Percentiles rank a stretch among this genome's conserved stretches.
Evolutionary conservation across 2,113 vertebrate species (phyloP).

Genomic region (Rhinoderma darwinii): DNA sequence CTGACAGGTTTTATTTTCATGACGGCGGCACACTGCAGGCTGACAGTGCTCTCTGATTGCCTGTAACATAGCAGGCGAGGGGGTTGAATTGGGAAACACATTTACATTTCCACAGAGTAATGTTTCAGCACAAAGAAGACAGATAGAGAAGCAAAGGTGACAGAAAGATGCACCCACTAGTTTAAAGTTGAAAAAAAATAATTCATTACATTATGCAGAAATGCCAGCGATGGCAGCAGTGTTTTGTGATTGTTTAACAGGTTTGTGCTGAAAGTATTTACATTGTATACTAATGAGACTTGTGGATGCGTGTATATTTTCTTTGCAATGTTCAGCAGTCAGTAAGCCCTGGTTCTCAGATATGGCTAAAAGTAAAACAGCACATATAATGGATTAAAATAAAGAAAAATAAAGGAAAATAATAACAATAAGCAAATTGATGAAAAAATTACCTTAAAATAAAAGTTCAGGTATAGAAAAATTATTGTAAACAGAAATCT

Average conservation of each 20-base stretch:
- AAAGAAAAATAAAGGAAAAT: not conserved
- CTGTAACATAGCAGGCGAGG: slow-evolving; percentile 14
- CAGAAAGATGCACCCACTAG: slow-evolving; percentile 64
- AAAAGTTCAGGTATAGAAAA: not conserved
- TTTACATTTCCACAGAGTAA: slow-evolving; percentile 53
- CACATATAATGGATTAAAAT: not conserved
- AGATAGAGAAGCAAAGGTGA: slow-evolving; percentile 47
- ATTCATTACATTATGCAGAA: slow-evolving; percentile 31
- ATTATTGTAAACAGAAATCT: not conserved
- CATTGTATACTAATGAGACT: slow-evolving; percentile 17
- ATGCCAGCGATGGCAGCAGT: slow-evolving; percentile 20
- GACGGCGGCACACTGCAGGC: slow-evolving; percentile 48
- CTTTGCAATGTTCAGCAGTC: not conserved
- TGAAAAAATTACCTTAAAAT: not conserved
- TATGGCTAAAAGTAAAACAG: not conserved
- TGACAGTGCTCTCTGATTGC: slow-evolving; percentile 48
- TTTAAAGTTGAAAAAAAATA: slow-evolving; percentile 59
- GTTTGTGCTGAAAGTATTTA: slow-evolving; percentile 6
- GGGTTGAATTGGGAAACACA: slow-evolving; percentile 27
- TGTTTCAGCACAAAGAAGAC: slow-evolving; percentile 41
- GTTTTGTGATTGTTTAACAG: slow-evolving; percentile 10
- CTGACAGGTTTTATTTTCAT: slow-evolving; percentile 53
- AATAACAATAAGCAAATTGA: not conserved
- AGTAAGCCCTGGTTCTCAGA: not conserved
- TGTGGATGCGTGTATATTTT: not conserved